These are phyloP conservation scores for Bombus picipes DNA, from an alignment of 1,140 invertebrate species.

Conservation along the genomic window DNA sequence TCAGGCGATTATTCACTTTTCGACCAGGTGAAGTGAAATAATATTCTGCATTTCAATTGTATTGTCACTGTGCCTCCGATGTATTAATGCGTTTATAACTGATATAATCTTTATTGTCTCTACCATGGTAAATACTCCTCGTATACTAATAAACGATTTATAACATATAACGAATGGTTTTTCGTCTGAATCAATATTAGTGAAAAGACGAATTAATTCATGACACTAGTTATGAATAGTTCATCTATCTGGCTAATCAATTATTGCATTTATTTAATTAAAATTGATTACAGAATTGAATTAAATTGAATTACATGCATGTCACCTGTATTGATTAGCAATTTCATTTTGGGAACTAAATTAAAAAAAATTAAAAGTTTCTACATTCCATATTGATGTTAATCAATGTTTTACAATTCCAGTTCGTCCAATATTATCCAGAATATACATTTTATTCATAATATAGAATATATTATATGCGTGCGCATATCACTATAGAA, in stretches of 20 bases:
- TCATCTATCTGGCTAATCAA: no score
- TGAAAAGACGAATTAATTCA: background rate
- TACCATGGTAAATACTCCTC: background rate
- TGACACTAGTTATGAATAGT: no score
- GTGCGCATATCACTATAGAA: no score
- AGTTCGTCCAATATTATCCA: background rate
- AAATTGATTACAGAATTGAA: no score
- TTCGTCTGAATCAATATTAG: background rate
- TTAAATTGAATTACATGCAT: no score
- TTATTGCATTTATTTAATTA: no score
- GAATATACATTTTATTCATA: background rate
- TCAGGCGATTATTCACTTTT: background rate
- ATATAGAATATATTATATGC: no score
- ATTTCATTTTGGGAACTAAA: background rate
- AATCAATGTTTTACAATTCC: background rate
- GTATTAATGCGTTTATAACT: background rate
- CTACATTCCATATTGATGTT: background rate
- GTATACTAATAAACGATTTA: background rate
- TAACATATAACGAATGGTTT: background rate
- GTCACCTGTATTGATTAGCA: no score
- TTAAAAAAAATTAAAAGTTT: background rate
- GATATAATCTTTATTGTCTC: background rate
- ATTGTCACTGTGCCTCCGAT: background rate
- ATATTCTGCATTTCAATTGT: background rate
- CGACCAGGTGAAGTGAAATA: background rate